Percentiles rank a stretch among this genome's conserved stretches.
Conservation (phyloP, 2,888 invertebrate genomes). For the Melikaiella ostensackeni region DNA sequence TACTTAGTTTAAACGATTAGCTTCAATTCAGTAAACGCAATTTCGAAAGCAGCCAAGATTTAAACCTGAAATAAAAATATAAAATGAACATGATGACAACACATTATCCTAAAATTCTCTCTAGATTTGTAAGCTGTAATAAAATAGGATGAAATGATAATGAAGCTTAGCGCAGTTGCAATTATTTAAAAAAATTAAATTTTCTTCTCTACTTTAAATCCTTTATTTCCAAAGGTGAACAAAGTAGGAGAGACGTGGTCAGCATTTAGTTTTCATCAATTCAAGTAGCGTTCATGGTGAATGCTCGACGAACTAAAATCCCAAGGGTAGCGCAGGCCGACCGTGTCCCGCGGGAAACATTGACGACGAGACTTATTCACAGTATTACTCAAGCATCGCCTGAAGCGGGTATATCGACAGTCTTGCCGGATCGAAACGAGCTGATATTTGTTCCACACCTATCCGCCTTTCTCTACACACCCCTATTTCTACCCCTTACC, state of each 20-base stretch:
- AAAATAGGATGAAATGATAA: neutral
- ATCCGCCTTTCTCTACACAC: conserved; percentile 40
- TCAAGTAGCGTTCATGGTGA: conserved; percentile 38
- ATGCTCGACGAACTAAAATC: conserved; percentile 45
- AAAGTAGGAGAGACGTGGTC: conserved; percentile 28
- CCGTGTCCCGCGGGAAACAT: conserved; percentile 30
- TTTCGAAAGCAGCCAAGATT: too few relatives aligned
- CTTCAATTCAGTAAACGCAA: too few relatives aligned
- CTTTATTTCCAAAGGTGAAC: conserved; percentile 5
- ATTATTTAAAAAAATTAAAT: neutral
- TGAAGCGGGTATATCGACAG: conserved; percentile 42
- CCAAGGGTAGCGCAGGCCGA: conserved; percentile 34
- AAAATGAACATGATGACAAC: too few relatives aligned
- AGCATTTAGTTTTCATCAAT: conserved; percentile 40
- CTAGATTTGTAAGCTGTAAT: neutral
- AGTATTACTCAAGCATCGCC: conserved; percentile 40
- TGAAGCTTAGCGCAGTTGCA: neutral
- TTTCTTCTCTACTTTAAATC: neutral
- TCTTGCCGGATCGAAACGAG: conserved; percentile 44
- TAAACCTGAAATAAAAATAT: too few relatives aligned
- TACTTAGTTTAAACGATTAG: too few relatives aligned
- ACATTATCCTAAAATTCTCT: too few relatives aligned
- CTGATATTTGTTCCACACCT: conserved; percentile 44
- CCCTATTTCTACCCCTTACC: conserved; percentile 34
- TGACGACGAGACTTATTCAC: conserved; percentile 46